Conservation (phyloP, 1,140 invertebrate species). For the Portunus trituberculatus region DNA sequence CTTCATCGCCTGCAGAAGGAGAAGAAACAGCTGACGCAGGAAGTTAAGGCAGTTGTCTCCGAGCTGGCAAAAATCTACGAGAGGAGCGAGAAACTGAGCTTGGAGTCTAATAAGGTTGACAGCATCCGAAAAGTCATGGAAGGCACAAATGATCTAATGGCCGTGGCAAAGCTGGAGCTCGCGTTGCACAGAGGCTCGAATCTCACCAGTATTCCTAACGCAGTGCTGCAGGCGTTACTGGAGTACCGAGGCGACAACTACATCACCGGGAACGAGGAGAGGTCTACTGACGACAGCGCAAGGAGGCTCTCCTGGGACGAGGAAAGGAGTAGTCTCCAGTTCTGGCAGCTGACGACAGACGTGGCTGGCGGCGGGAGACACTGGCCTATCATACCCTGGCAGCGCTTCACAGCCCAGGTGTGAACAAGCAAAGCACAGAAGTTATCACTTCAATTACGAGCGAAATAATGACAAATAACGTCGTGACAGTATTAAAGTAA, state of each 20-base stretch:
- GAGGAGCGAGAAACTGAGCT: not conserved
- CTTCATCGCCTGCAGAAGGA: slow-evolving; percentile 32
- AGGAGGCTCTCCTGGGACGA: not conserved
- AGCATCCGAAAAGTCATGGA: not conserved
- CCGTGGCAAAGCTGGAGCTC: not conserved
- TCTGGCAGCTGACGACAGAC: slow-evolving; percentile 7
- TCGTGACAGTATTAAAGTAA: not conserved
- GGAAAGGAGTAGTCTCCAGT: not conserved
- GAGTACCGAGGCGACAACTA: not conserved
- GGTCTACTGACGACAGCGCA: not conserved
- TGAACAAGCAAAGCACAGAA: not conserved
- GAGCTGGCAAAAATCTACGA: not conserved
- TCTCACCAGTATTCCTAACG: not conserved
- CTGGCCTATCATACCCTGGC: slow-evolving; percentile 39
- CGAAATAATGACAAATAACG: not conserved
- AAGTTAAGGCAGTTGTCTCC: not conserved
- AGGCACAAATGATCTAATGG: not conserved
- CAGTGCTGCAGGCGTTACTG: not conserved
- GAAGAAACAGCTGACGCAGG: not conserved
- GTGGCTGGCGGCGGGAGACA: not conserved
- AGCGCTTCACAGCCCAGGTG: slow-evolving; percentile 21
- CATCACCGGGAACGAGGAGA: not conserved
- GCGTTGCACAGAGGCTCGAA: not conserved
- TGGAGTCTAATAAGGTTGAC: not conserved
- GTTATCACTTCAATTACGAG: not conserved